Evolutionary conservation across 1,140 invertebrate species (phyloP).

Genomic region (Drosophila gunungcola): DNA sequence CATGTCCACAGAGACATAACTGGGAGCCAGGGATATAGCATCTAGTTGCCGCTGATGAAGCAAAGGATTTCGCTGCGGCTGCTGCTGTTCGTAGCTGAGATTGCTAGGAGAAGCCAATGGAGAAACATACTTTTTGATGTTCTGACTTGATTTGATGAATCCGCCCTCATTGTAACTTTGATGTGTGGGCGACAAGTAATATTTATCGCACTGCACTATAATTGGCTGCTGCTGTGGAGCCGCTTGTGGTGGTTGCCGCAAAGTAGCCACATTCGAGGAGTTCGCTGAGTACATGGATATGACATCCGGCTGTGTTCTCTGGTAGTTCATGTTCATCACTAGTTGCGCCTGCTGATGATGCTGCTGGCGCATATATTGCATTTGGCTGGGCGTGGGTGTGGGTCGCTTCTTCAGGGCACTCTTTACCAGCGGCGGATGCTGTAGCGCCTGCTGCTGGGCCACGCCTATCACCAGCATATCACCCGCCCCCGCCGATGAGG

Average conservation of each 20-base stretch:
- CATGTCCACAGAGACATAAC: conserved; percentile 74
- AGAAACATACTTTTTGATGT: conserved; percentile 80
- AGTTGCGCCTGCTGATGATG: conserved; percentile 46
- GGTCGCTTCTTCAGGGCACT: conserved; percentile 72
- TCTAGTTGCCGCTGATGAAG: conserved; percentile 66
- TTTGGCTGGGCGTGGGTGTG: conserved; percentile 62
- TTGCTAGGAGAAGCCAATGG: conserved; percentile 68
- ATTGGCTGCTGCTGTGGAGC: conserved; percentile 77
- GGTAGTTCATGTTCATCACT: conserved; percentile 45
- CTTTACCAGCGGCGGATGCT: conserved; percentile 65
- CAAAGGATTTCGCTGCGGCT: conserved; percentile 32
- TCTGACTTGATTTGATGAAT: conserved; percentile 82
- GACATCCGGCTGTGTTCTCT: conserved; percentile 56
- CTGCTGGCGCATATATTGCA: conserved; percentile 58
- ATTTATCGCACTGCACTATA: conserved; percentile 81
- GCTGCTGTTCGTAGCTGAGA: conserved; percentile 61
- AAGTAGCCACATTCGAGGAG: conserved; percentile 78
- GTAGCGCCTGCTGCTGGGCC: conserved; percentile 68
- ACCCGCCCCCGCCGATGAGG: conserved; percentile 24
- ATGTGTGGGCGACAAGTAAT: conserved; percentile 80
- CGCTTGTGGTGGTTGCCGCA: conserved; percentile 72
- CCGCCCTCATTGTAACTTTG: conserved; percentile 78
- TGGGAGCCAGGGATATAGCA: conserved; percentile 76
- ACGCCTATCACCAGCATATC: conserved; percentile 74
- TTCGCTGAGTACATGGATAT: conserved; percentile 80